Conservation (phyloP, 2,888 invertebrate species). For the Brassicogethes aeneus region DNA sequence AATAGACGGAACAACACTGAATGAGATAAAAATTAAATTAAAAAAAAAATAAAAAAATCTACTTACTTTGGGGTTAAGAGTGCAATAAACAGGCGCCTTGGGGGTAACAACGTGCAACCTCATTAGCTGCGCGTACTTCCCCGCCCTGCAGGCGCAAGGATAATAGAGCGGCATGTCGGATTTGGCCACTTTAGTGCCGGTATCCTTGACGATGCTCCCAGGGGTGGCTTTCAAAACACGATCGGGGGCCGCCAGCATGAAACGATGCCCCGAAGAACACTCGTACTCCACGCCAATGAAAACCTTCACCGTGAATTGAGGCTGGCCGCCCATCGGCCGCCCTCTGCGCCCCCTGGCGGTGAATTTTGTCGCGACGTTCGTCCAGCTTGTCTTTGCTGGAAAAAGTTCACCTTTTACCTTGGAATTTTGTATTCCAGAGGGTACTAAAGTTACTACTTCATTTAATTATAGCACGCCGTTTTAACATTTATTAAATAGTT, state of each 20-base stretch:
- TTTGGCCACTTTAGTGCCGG: constrained; percentile 76
- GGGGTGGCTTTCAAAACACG: constrained; percentile 68
- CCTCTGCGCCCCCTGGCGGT: constrained; percentile 31
- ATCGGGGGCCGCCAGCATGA: constrained; percentile 84
- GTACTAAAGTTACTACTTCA: too few relatives aligned
- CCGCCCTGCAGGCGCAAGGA: constrained; percentile 73
- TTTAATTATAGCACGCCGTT: too few relatives aligned
- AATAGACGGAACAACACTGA: too few relatives aligned
- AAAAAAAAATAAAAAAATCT: too few relatives aligned
- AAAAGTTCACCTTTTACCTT: too few relatives aligned
- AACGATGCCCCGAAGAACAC: constrained; percentile 90
- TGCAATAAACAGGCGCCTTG: constrained; percentile 86
- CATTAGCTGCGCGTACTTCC: constrained; percentile 72
- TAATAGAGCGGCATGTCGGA: constrained; percentile 85
- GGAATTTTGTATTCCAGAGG: too few relatives aligned
- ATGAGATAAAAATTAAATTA: too few relatives aligned
- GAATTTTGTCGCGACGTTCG: constrained; percentile 34
- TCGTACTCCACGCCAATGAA: constrained; percentile 97
- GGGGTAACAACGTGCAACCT: constrained; percentile 80
- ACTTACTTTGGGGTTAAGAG: constrained; percentile 66
- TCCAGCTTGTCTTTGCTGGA: constrained; percentile 29
- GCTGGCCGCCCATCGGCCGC: constrained; percentile 32
- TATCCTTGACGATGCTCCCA: constrained; percentile 63
- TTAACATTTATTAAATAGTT: too few relatives aligned
- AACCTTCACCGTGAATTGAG: constrained; percentile 72